Conservation (phyloP, 2,797 vertebrate species). For the Mus spretus region DNA sequence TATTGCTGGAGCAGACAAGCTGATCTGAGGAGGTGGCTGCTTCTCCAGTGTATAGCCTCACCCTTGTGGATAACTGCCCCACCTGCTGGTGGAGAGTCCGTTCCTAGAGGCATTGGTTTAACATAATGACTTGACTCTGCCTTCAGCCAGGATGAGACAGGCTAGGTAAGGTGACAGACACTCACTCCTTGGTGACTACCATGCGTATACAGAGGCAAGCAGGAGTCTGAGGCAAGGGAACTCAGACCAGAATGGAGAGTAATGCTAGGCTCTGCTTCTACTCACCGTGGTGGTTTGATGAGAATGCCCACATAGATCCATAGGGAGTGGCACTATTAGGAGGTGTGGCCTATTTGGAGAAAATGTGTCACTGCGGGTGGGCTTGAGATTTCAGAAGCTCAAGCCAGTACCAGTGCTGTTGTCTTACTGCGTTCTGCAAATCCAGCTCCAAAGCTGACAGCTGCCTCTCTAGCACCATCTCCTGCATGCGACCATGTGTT, state of each 20-base stretch:
- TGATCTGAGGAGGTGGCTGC: not conserved
- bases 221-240: not conserved
- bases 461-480: not conserved
- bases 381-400: not conserved
- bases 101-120: not conserved
- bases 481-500: not conserved
- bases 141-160: not conserved
- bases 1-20: not conserved
- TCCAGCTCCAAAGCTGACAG: not conserved
- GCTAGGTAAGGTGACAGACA: not conserved
- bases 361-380: not conserved
- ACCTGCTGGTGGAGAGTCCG: not conserved
- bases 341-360: not conserved
- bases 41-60: not conserved
- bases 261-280: not conserved
- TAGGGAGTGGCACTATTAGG: not conserved
- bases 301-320: not conserved
- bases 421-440: not conserved
- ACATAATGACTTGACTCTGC: not conserved
- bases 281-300: not conserved
- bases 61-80: not conserved
- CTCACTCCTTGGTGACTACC: not conserved
- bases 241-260: not conserved
- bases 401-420: not conserved
- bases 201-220: not conserved